Evolutionary conservation across 2,113 vertebrate genomes (phyloP).

Genomic region (Perca fluviatilis): DNA sequence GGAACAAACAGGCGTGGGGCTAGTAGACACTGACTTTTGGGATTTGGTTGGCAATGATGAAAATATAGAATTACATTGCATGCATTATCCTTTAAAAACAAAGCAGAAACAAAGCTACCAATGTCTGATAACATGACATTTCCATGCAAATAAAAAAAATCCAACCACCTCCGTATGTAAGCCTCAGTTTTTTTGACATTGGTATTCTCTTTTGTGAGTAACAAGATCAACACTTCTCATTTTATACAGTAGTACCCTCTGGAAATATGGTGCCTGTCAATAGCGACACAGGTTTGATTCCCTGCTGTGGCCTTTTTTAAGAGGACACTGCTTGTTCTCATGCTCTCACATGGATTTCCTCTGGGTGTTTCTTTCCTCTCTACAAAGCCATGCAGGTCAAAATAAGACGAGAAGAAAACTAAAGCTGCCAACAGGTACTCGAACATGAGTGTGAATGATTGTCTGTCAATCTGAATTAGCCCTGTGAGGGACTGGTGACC

Average conservation of each 20-base stretch:
- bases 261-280: neutral
- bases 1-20: neutral
- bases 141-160: neutral
- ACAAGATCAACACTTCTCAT: neutral
- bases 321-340: slow-evolving; percentile 17
- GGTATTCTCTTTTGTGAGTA: neutral
- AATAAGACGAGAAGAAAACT: slow-evolving; percentile 11
- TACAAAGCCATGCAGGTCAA: slow-evolving; percentile 38
- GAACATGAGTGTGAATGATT: slow-evolving; percentile 45
- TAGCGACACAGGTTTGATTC: neutral
- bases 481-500: slow-evolving; percentile 65
- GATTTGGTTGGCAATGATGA: neutral
- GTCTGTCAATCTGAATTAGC: slow-evolving; percentile 48
- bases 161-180: neutral
- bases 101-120: too few relatives aligned
- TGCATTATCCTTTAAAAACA: neutral
- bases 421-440: slow-evolving; percentile 46
- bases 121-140: neutral
- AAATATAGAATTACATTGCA: neutral
- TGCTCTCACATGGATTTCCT: slow-evolving; percentile 43
- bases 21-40: neutral
- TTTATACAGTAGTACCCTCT: neutral
- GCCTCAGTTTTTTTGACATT: neutral
- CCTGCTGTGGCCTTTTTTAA: slow-evolving; percentile 20
- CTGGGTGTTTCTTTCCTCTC: slow-evolving; percentile 40